Base-by-base conservation (phyloP, 2,113 vertebrate species). In the Lepisosteus osseus region DNA sequence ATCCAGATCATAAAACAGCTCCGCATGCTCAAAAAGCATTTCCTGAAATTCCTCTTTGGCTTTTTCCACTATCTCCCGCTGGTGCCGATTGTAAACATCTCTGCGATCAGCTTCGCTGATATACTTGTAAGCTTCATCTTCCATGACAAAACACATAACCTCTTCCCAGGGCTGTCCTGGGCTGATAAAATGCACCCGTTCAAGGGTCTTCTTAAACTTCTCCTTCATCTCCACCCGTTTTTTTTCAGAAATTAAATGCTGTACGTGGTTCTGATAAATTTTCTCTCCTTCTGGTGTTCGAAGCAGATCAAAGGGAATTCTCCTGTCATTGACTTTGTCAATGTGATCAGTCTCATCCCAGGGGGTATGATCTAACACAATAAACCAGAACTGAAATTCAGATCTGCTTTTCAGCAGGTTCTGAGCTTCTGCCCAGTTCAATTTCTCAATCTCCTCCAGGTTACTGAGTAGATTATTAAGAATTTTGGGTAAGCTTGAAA, bases 11-110 rank as follows among this genome's bases (percentile, higher is more conserved):
- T 98, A 99, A 92, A 99, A 99, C 5, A 99, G 89, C 82, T 99
- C 97, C 29, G 97, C 96, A 56, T 99, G 97, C 84, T 99, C 97
- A 86, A 99, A 99, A 86, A 99, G 96, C 98, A 99, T 97, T 94
- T 99, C 96, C 91, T 99, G 98, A 92, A 99, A 99, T 86, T 99
- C 97, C 87, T 99, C 97, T 94, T 98, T 99, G 92, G 97, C 97
- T 93, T 95, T 94, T 93, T 99, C 96, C 87, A 99, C 96, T 82
- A 99, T 98, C 92, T 99, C 97, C 84, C 95, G 93, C 90, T 98
- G 97, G 89, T 99, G 96, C 75, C 92, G 93, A 80, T 89, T 89
- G 83, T 99, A 99, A 61, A 99, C 96, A 82, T 98, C 97, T 83
- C 94, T 93, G 77, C 97, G 94, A 78, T 99, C 97, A 73, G 88